Conservation (phyloP, 2,113 vertebrate genomes). For the Aphelocoma coerulescens region DNA sequence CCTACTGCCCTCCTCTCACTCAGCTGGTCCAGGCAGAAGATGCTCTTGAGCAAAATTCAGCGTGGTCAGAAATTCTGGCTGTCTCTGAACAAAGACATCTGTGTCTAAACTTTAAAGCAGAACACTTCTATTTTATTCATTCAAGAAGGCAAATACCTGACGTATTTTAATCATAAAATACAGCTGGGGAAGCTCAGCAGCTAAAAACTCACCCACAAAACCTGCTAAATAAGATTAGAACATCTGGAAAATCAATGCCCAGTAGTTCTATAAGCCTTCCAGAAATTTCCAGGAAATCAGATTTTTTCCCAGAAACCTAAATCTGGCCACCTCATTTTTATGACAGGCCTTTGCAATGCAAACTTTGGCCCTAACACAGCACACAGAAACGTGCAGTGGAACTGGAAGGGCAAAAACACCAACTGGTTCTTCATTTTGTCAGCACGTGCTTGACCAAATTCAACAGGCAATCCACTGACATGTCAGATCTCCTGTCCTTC, state of each 20-base stretch:
- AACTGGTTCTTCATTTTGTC: neutral
- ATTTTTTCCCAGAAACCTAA: neutral
- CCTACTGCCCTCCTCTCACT: neutral
- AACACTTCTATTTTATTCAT: neutral
- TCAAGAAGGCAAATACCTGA: neutral
- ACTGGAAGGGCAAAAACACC: neutral
- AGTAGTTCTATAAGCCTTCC: neutral
- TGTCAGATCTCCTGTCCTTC: rapidly evolving
- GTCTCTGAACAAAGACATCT: neutral
- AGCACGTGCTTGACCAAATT: neutral
- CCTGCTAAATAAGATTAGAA: neutral
- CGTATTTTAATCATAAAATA: neutral
- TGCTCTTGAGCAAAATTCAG: neutral
- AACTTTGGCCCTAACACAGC: neutral
- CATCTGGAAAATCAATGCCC: neutral
- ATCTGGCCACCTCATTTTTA: neutral
- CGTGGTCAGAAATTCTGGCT: neutral
- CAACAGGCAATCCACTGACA: neutral
- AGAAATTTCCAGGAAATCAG: neutral
- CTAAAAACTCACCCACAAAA: neutral
- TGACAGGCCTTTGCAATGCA: neutral
- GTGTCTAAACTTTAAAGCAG: neutral
- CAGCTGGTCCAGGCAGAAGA: neutral
- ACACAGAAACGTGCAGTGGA: neutral
- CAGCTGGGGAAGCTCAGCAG: neutral